Percentiles rank a stretch among this genome's conserved stretches.
These are phyloP conservation scores for Lasioglossum marginatum DNA, from an alignment of 2,888 invertebrate genomes.

Conservation along the genomic window DNA sequence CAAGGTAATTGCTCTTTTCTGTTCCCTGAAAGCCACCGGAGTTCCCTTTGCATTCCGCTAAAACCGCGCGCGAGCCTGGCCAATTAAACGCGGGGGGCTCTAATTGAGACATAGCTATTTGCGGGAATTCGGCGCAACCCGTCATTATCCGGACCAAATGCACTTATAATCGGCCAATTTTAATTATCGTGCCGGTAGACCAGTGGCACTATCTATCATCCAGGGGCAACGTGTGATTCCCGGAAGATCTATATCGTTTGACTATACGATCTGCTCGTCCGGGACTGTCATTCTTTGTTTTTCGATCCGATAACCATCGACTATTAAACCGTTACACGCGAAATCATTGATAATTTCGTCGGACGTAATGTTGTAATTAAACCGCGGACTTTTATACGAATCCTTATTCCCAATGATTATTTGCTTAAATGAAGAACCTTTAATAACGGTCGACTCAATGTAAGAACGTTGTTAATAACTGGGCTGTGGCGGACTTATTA, in stretches of 20 bases:
- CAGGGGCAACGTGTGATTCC: slow-evolving; percentile 57
- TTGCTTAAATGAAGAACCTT: background rate
- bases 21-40: slow-evolving; percentile 56
- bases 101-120: slow-evolving; percentile 83
- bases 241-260: background rate
- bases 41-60: slow-evolving; percentile 75
- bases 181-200: slow-evolving; percentile 67
- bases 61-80: slow-evolving; percentile 70
- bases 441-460: background rate
- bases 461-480: background rate
- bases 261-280: background rate
- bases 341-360: slow-evolving; percentile 8
- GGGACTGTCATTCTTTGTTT: background rate
- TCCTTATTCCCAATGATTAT: background rate
- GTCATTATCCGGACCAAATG: slow-evolving; percentile 71
- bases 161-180: slow-evolving; percentile 75
- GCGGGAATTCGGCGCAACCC: slow-evolving; percentile 72
- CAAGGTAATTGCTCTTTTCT: slow-evolving; percentile 81
- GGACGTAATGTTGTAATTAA: background rate
- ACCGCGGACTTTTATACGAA: background rate
- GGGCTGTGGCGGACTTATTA: background rate
- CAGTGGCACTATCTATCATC: slow-evolving; percentile 67
- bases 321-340: background rate
- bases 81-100: slow-evolving; percentile 77
- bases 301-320: background rate